These are phyloP conservation scores for Chaunax sp. DNA, from an alignment of 2,797 vertebrate species.

Conservation along the genomic window DNA sequence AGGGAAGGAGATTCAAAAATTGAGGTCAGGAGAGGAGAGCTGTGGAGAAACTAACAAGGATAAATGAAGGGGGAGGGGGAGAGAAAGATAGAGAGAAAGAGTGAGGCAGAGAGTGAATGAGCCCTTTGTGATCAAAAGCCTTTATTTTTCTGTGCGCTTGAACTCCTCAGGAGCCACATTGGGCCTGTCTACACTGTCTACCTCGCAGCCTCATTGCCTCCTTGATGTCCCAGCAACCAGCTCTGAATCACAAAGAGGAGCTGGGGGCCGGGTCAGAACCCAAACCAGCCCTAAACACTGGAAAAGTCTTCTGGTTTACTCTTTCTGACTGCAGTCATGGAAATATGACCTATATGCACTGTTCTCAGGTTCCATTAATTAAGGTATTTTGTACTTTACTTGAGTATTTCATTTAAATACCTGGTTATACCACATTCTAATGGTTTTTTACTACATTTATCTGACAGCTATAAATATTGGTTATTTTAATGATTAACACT, in stretches of 20 bases:
- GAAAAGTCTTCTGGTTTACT: background rate
- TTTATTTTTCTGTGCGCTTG: constrained; percentile 87
- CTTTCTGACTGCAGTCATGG: too few species aligned
- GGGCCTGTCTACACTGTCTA: constrained; percentile 75
- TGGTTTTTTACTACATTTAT: too few species aligned
- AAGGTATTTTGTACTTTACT: too few species aligned
- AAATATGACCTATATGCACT: too few species aligned
- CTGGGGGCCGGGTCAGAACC: constrained; percentile 25
- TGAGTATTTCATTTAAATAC: too few species aligned
- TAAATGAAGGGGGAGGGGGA: constrained; percentile 44
- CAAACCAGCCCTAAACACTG: constrained; percentile 2
- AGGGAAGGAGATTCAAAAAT: constrained; percentile 1
- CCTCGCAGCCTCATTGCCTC: constrained; percentile 43
- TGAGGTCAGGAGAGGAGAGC: constrained; percentile 56
- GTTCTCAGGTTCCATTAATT: too few species aligned
- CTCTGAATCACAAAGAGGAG: constrained; percentile 31
- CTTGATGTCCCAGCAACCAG: constrained; percentile 45
- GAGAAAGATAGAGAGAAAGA: constrained; percentile 18
- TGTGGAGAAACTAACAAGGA: constrained; percentile 47
- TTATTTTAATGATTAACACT: too few species aligned
- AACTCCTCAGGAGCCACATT: constrained; percentile 83
- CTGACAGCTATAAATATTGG: too few species aligned
- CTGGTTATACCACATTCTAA: too few species aligned
- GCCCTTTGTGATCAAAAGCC: constrained; percentile 86
- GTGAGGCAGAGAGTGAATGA: constrained; percentile 77